Evolutionary conservation across 2,888 invertebrate species (phyloP).

Genomic region (Heliconius ethilla): DNA sequence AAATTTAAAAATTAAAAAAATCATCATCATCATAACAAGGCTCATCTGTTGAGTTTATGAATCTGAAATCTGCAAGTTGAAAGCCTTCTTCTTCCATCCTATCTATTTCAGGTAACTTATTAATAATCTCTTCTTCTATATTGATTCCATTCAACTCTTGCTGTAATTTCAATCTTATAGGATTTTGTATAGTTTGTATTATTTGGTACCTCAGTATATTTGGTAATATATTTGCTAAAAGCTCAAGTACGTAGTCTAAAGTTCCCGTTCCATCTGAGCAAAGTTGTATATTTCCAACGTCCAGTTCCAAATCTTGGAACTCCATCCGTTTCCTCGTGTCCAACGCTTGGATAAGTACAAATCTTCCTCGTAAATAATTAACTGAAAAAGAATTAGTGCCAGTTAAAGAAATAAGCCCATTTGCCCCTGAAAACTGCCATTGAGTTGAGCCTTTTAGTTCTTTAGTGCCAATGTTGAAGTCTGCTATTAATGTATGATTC

Average conservation of each 20-base stretch:
- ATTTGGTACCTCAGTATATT: constrained; percentile 93
- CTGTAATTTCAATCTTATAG: constrained; percentile 87
- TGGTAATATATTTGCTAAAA: constrained; percentile 89
- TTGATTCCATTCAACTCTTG: constrained; percentile 88
- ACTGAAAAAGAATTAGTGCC: constrained; percentile 89
- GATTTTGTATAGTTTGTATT: constrained; percentile 91
- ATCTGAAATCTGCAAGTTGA: constrained; percentile 66
- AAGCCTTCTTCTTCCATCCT: constrained; percentile 77
- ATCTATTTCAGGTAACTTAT: constrained; percentile 86
- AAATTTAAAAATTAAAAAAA: constrained; percentile 71
- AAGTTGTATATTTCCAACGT: constrained; percentile 92
- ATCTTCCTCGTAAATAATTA: constrained; percentile 87
- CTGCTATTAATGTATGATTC: constrained; percentile 85
- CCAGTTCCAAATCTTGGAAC: constrained; percentile 88
- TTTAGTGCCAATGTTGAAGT: constrained; percentile 90
- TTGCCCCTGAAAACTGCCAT: constrained; percentile 88
- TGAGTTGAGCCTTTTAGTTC: constrained; percentile 88
- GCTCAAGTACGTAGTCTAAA: constrained; percentile 90
- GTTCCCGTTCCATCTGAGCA: constrained; percentile 92
- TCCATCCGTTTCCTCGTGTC: constrained; percentile 88
- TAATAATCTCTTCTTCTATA: constrained; percentile 87
- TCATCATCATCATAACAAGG: constrained; percentile 69
- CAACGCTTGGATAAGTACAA: constrained; percentile 87
- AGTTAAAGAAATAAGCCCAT: constrained; percentile 85
- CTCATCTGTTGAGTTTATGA: constrained; percentile 50